phyloP scores from a whole-genome alignment of 2,113 vertebrate genomes.

The Pteruthius melanotis region DNA sequence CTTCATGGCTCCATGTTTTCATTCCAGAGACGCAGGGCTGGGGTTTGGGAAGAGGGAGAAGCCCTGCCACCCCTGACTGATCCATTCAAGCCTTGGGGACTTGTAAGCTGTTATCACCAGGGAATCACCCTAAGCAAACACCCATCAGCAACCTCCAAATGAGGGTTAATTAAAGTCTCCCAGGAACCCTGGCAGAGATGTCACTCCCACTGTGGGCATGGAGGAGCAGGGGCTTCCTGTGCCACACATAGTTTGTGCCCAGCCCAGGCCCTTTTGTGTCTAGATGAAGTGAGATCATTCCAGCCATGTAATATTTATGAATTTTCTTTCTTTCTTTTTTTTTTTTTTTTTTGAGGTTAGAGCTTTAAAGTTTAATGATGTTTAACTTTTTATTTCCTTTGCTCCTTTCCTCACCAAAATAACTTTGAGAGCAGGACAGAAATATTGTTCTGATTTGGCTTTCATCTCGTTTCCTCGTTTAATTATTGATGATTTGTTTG shows the following conservation, averaged over 20 bases:
- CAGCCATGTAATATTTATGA: not conserved
- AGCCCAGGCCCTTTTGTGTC: not conserved
- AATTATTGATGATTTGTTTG: conserved; percentile 51
- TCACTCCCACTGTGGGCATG: not conserved
- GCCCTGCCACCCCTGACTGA: not conserved
- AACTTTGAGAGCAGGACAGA: conserved; percentile 13
- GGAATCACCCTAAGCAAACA: not conserved
- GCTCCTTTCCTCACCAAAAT: conserved; percentile 32
- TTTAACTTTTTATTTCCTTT: conserved; percentile 43
- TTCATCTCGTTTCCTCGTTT: conserved; percentile 28
- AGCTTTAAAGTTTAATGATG: conserved; percentile 51
- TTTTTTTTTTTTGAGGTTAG: not conserved
- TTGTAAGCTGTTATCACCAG: not conserved
- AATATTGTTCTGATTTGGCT: conserved; percentile 34
- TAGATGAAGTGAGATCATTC: not conserved
- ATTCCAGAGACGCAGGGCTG: not conserved
- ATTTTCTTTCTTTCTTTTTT: not conserved
- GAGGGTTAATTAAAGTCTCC: not conserved
- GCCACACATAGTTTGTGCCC: not conserved
- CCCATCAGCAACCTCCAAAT: not conserved
- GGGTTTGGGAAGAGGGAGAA: not conserved
- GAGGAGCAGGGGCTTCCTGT: not conserved
- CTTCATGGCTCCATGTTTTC: rapidly evolving
- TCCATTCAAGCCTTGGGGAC: not conserved
- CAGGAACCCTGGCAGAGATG: not conserved